Base-by-base conservation (phyloP, 2,888 invertebrate genomes). In the Conops quadrifasciatus region DNA sequence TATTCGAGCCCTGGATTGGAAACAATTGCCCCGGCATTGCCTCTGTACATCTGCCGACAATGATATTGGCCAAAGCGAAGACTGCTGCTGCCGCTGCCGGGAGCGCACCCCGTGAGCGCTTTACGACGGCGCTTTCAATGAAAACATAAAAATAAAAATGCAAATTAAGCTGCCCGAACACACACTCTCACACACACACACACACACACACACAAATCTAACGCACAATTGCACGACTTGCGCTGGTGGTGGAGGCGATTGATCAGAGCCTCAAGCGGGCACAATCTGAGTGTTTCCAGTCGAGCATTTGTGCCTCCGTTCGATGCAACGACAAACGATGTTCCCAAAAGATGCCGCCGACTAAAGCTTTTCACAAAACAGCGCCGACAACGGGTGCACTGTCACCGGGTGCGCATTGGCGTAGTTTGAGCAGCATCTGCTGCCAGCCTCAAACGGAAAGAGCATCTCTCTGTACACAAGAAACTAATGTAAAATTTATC, bases 71-170 rank as follows among this genome's bases (percentile, higher is more conserved):
- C 47, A 77, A 74, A 76, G 77, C 75, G 75, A 74, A 77, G 69
- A 79, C 28, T 26, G 24, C 47, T 47, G 36, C 21, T 4, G 19
- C 36, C 60, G 21, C 24, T 4, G 24, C 77, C 76, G 77, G 77
- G 77, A 74, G 73, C 45, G 43, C 65, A 28, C 56, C 77, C 81
- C 36, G 36, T 36, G 36, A 36, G 9, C 4, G n/a, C 80, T 81
- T 81, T 81, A 80, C 81, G 81, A 78, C 81, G 80, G 79, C 78
- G 80, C 78, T 80, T 83, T 81, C 82, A 80, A 82, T 83, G 83
- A 82, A 83, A 82, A 82, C 82, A 82, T 82, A 81, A 81, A 82
- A 82, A 82, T 83, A 83, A 82, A 83, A 82, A 83, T 83, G 82
- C 83, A 83, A 82, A 82, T 82, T 80, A 81, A 79, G 78, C 78